phyloP scores from a whole-genome alignment of 2,888 invertebrate genomes.

The Hipparchia semele region DNA sequence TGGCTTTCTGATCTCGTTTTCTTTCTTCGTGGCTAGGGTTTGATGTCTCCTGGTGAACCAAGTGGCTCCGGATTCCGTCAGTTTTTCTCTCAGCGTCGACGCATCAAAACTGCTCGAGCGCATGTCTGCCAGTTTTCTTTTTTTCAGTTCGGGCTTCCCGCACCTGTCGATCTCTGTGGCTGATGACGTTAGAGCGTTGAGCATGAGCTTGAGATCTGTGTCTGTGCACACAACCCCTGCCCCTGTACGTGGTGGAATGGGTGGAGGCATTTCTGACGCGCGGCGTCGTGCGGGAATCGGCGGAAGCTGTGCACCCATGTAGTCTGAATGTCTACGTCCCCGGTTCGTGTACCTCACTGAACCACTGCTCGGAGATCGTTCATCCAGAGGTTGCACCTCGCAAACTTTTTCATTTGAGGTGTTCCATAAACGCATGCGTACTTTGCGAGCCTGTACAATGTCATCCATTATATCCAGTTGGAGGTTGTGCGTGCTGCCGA shows the following conservation, averaged over 20 bases:
- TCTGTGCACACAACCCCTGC: constrained; percentile 91
- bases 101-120: constrained; percentile 94
- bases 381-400: constrained; percentile 91
- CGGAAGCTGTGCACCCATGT: constrained; percentile 83
- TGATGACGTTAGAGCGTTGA: constrained; percentile 90
- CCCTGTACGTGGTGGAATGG: constrained; percentile 67
- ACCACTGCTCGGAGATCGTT: constrained; percentile 79
- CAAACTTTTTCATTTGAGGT: constrained; percentile 91
- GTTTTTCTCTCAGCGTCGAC: constrained; percentile 85
- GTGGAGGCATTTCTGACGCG: constrained; percentile 88
- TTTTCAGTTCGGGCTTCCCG: constrained; percentile 81
- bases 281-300: constrained; percentile 85
- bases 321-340: constrained; percentile 88
- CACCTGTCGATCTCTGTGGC: constrained; percentile 90
- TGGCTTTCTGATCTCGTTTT: constrained; percentile 72
- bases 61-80: constrained; percentile 81
- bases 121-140: constrained; percentile 85
- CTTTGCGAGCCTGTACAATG: constrained; percentile 91
- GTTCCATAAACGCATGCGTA: constrained; percentile 93
- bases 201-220: constrained; percentile 90
- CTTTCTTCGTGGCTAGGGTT: constrained; percentile 86
- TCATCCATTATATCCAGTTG: constrained; percentile 95
- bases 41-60: constrained; percentile 92
- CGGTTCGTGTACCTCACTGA: constrained; percentile 85
- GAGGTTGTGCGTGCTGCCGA: constrained; percentile 91